phyloP scores from a whole-genome alignment of 2,888 invertebrate species.

The Dicycla oo region DNA sequence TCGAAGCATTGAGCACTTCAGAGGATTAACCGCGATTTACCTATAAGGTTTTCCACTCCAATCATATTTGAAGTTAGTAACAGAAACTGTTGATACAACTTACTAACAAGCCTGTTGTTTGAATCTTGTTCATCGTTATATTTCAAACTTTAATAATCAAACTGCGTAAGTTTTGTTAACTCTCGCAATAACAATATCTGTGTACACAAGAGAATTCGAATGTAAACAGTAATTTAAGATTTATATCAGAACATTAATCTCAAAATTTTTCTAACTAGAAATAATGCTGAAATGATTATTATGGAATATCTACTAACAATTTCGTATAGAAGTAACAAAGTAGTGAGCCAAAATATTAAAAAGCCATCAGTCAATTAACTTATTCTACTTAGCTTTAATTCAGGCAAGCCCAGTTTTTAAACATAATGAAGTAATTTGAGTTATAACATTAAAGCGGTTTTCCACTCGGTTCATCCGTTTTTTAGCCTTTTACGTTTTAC shows the following conservation, averaged over 20 bases:
- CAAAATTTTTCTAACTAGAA: slow-evolving; percentile 14
- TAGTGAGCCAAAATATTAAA: slow-evolving; percentile 38
- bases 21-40: slow-evolving; percentile 84
- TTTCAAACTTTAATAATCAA: slow-evolving; percentile 60
- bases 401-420: slow-evolving; percentile 19
- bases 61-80: slow-evolving; percentile 40
- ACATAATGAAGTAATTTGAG: slow-evolving; percentile 5
- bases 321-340: slow-evolving; percentile 35
- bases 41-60: slow-evolving; percentile 77
- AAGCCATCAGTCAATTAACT: slow-evolving; percentile 50
- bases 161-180: slow-evolving; percentile 55
- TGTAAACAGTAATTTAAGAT: slow-evolving; percentile 47
- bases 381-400: slow-evolving; percentile 32
- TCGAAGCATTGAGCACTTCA: slow-evolving; percentile 85
- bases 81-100: slow-evolving; percentile 54
- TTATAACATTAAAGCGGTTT: slow-evolving; percentile 1
- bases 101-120: slow-evolving; percentile 52
- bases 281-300: slow-evolving; percentile 46
- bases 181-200: slow-evolving; percentile 44
- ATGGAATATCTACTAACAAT: slow-evolving; percentile 31
- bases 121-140: slow-evolving; percentile 45
- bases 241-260: slow-evolving; percentile 14
- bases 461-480: background rate
- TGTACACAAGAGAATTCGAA: slow-evolving; percentile 45
- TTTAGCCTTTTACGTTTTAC: background rate